Evolutionary conservation across 2,113 vertebrate genomes (phyloP).

Genomic region (Neolamprologus brichardi): DNA sequence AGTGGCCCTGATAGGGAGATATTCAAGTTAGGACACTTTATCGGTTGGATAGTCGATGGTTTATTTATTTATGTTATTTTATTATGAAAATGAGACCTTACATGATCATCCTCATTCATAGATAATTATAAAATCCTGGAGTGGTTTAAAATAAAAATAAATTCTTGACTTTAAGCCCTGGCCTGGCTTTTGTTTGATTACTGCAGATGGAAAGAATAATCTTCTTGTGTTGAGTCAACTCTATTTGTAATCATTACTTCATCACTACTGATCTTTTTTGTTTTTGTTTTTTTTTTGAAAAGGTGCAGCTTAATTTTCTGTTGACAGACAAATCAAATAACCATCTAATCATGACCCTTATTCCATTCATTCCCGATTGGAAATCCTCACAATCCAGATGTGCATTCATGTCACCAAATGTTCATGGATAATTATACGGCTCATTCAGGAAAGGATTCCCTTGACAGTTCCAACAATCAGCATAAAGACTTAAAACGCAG

Average conservation of each 20-base stretch:
- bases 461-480: background rate
- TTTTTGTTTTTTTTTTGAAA: background rate
- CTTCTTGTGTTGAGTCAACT: background rate
- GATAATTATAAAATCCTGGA: background rate
- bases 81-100: background rate
- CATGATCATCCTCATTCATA: background rate
- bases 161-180: background rate
- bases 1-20: slow-evolving; percentile 76
- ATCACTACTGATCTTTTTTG: background rate
- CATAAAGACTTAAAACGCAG: background rate
- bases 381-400: background rate
- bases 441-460: background rate
- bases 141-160: background rate
- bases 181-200: background rate
- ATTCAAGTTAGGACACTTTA: background rate
- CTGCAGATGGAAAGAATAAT: background rate
- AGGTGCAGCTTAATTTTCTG: background rate
- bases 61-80: background rate
- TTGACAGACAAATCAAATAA: background rate
- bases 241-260: background rate
- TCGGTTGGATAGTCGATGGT: background rate
- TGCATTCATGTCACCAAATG: background rate
- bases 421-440: background rate
- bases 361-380: background rate
- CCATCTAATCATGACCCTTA: background rate